These are phyloP conservation scores for Butorides virescens DNA, from an alignment of 2,113 vertebrate genomes.

Conservation along the genomic window DNA sequence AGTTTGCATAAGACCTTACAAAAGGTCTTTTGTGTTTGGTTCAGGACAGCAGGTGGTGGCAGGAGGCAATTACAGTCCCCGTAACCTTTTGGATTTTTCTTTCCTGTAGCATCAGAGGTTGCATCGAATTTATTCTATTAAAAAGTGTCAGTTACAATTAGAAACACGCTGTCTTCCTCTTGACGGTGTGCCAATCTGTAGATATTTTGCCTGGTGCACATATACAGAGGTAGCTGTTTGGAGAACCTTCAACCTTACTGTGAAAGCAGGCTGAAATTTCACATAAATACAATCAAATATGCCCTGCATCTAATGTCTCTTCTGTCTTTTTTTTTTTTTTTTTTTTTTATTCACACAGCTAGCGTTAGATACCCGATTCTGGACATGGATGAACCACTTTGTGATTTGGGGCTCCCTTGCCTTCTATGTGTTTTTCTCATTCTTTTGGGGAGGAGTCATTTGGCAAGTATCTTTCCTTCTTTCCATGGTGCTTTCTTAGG, in stretches of 20 bases:
- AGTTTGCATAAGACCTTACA: conserved; percentile 3
- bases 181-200: neutral
- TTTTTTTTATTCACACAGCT: conserved; percentile 75
- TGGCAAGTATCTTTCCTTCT: conserved; percentile 78
- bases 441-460: conserved; percentile 98
- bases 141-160: neutral
- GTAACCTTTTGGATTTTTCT: neutral
- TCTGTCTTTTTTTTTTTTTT: neutral
- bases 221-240: neutral
- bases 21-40: neutral
- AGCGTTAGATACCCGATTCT: conserved; percentile 93
- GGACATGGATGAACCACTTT: conserved; percentile 99
- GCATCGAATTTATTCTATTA: neutral
- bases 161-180: neutral
- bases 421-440: conserved; percentile 98
- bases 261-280: neutral
- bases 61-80: neutral
- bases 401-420: conserved; percentile 97
- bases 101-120: neutral
- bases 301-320: neutral
- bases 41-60: conserved; percentile 35
- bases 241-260: neutral
- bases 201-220: neutral
- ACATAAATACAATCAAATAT: rapidly evolving
- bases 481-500: neutral